Evolutionary conservation across 2,797 vertebrate species (phyloP), one percentile per base, ranked within the genome.

Genomic region (Pantherophis vulpinus): DNA sequence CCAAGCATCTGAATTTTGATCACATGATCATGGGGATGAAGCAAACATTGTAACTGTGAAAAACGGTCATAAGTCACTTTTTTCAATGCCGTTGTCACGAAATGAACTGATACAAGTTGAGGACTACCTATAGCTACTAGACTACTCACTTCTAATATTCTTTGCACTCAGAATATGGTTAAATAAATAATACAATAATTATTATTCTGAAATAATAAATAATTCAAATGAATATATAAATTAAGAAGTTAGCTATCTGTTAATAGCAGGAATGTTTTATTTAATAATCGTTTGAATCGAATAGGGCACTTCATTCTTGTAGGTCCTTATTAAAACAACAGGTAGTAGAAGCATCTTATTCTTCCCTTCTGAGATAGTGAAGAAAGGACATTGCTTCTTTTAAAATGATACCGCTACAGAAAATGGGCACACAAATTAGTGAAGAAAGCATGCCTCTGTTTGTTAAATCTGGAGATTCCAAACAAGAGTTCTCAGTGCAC

Each of bases 81-180:
- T 70, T 32, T 70, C 66, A 70, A 2, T 70, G 14, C 13, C n/a
- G 2, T 32, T 70, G n/a, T 32, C 66, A 32, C 5, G 1, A 70
- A 66, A 70, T 37, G n/a, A 66, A 66, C 29, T 14, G 63, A 1
- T n/a, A 12, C 3, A 66, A 66, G 1, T 66, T 13, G 63, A 66
- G 29, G 29, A 66, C 42, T 29, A 63, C 11, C 14, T 70, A 13
- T 32, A 55, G 42, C 42, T 79, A n/a, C 29, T 11, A 32, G 23
- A 86, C 93, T 91, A 91, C 55, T 37, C 0, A 2, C 32, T 88
- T 87, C 60, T 54, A 42, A 20, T 88, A 51, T 32, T 91, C 55
- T 87, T 47, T 0, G 0, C 11, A 12, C 2, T 87, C 0, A 0
- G 0, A 89, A 92, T 27, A 1, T 47, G 37, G 47, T 83, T 83